These are phyloP conservation scores for Crenichthys baileyi DNA, from an alignment of 2,797 vertebrate species.

Conservation along the genomic window DNA sequence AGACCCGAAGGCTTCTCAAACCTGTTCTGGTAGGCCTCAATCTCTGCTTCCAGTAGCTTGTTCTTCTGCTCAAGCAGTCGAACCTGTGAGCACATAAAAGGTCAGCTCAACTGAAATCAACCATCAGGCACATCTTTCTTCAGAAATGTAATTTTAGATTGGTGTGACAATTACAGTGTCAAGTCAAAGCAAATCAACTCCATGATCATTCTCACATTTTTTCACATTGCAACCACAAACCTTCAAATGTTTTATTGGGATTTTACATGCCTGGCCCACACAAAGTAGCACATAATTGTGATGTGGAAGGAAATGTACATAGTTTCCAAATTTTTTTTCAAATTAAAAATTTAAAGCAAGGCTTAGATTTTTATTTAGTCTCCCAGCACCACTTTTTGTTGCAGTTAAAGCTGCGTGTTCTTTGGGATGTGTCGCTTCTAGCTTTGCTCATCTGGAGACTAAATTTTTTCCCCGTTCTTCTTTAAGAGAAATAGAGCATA, in stretches of 20 bases:
- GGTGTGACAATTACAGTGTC: background rate
- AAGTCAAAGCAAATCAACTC: background rate
- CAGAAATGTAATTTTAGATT: background rate
- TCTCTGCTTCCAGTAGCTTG: constrained; percentile 73
- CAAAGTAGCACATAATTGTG: background rate
- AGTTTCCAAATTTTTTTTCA: background rate
- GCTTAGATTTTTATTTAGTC: background rate
- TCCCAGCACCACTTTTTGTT: background rate
- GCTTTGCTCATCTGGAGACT: background rate
- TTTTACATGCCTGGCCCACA: too few relatives aligned
- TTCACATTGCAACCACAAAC: background rate
- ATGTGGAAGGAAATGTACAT: background rate
- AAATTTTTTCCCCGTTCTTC: background rate
- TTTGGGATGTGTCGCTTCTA: background rate
- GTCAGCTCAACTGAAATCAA: background rate
- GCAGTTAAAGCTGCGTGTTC: background rate
- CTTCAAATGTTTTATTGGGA: background rate
- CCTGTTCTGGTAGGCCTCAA: constrained; percentile 68
- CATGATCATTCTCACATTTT: background rate
- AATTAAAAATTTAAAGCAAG: background rate
- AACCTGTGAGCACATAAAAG: constrained; percentile 65
- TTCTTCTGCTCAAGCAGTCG: constrained; percentile 80
- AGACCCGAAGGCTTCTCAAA: constrained; percentile 70
- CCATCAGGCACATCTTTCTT: constrained; percentile 4
- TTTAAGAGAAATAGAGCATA: background rate